Percentiles rank a stretch among this genome's conserved stretches.
Evolutionary conservation across 1,140 invertebrate genomes (phyloP).

Genomic region (Lepidurus couesii): DNA sequence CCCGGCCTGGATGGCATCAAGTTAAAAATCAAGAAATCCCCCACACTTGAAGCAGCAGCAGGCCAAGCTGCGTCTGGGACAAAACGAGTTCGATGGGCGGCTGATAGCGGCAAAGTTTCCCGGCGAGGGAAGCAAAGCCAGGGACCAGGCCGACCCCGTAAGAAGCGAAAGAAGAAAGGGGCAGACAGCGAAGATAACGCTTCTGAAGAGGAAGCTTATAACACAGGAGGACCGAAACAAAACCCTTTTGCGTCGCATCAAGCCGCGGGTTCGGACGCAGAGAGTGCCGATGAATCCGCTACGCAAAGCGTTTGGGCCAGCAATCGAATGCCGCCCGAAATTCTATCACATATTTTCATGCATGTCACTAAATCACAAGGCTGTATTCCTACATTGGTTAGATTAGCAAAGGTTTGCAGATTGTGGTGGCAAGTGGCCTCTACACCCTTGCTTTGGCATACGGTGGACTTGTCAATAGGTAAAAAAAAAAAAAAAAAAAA

Average conservation of each 20-base stretch:
- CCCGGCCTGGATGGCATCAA: slow-evolving; percentile 58
- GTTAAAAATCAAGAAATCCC: slow-evolving; percentile 57
- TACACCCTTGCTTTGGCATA: slow-evolving; percentile 63
- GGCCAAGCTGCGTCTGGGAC: not conserved
- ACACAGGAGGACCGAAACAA: not conserved
- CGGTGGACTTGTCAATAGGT: slow-evolving; percentile 59
- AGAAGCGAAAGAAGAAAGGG: slow-evolving; percentile 30
- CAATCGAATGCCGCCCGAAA: slow-evolving; percentile 49
- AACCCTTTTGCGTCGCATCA: not conserved
- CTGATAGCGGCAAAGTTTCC: slow-evolving; percentile 5
- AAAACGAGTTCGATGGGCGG: not conserved
- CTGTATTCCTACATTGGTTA: slow-evolving; percentile 62
- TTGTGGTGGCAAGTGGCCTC: slow-evolving; percentile 64
- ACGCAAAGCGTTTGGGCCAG: slow-evolving; percentile 33
- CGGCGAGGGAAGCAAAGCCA: slow-evolving; percentile 25
- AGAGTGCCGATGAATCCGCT: not conserved
- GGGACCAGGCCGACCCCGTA: slow-evolving; percentile 4
- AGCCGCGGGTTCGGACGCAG: not conserved
- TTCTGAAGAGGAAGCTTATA: slow-evolving; percentile 11
- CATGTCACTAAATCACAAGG: slow-evolving; percentile 59
- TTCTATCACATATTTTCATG: slow-evolving; percentile 65
- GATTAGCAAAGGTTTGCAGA: slow-evolving; percentile 65
- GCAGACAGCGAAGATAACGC: slow-evolving; percentile 27
- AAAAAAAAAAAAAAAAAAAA: not conserved
- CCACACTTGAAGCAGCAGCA: slow-evolving; percentile 28